Percentiles rank a stretch among this genome's conserved stretches.
Conservation (phyloP, 1,140 invertebrate species). For the Diachasmimorpha longicaudata region DNA sequence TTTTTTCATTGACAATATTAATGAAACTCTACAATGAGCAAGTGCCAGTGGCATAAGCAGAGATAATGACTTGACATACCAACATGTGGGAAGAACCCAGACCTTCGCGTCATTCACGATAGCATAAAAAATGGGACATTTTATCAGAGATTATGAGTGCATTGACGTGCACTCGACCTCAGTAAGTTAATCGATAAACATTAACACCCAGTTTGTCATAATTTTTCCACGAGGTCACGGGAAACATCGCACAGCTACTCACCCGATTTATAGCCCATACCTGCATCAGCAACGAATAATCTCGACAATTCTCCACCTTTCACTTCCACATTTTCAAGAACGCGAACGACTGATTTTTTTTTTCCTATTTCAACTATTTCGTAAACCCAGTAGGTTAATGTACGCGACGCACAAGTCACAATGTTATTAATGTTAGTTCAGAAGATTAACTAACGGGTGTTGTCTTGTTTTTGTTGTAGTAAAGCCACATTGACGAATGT, state of each 20-base stretch:
- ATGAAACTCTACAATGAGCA: not conserved
- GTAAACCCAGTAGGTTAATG: not conserved
- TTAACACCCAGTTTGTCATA: not conserved
- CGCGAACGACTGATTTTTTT: not conserved
- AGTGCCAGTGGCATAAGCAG: not conserved
- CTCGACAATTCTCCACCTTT: not conserved
- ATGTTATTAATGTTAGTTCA: not conserved
- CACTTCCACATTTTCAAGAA: slow-evolving; percentile 4
- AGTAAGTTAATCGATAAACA: not conserved
- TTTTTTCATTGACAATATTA: not conserved
- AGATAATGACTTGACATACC: not conserved
- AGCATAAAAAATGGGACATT: slow-evolving; percentile 1
- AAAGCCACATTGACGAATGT: not conserved
- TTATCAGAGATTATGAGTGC: not conserved
- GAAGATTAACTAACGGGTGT: not conserved
- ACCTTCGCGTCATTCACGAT: slow-evolving; percentile 8
- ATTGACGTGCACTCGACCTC: not conserved
- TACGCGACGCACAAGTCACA: not conserved
- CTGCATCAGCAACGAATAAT: not conserved
- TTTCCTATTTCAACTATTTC: not conserved
- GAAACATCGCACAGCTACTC: not conserved
- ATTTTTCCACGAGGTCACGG: not conserved
- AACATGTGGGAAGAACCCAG: slow-evolving; percentile 5
- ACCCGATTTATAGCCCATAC: not conserved
- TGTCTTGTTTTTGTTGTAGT: not conserved